Evolutionary conservation across 1,140 invertebrate genomes (phyloP).

Genomic region (Listronotus bonariensis): DNA sequence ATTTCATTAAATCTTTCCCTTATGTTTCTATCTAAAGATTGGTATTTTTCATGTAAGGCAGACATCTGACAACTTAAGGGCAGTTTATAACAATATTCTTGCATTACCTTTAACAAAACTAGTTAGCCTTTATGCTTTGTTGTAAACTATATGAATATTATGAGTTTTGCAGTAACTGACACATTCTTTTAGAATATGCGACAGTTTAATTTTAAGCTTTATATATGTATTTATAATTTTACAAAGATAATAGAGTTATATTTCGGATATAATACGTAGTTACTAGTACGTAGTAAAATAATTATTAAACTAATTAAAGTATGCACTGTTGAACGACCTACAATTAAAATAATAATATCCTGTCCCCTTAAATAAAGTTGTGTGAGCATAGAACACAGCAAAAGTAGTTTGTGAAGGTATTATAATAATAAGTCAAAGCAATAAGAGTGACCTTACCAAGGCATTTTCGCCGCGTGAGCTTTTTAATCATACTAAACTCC

Average conservation of each 20-base stretch:
- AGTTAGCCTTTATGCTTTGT: too few relatives aligned
- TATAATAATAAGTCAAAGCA: slow-evolving; percentile 6
- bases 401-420: slow-evolving; percentile 14
- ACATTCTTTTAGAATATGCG: slow-evolving; percentile 7
- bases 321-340: slow-evolving; percentile 1
- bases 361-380: slow-evolving; percentile 23
- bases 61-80: too few relatives aligned
- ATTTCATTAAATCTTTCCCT: too few relatives aligned
- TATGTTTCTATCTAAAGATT: too few relatives aligned
- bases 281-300: slow-evolving; percentile 2
- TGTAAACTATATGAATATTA: too few relatives aligned
- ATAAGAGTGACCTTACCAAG: slow-evolving; percentile 14
- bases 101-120: too few relatives aligned
- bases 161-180: slow-evolving; percentile 2
- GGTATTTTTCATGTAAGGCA: too few relatives aligned
- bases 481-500: slow-evolving; percentile 17
- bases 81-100: too few relatives aligned
- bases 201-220: slow-evolving; percentile 17
- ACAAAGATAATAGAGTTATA: not conserved
- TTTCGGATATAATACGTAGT: not conserved
- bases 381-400: slow-evolving; percentile 1
- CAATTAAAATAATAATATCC: slow-evolving; percentile 24
- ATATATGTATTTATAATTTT: slow-evolving; percentile 19
- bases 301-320: slow-evolving; percentile 21
- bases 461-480: slow-evolving; percentile 23